These are phyloP conservation scores for Drosophila subpulchrella DNA, from an alignment of 1,140 invertebrate genomes.

Conservation along the genomic window DNA sequence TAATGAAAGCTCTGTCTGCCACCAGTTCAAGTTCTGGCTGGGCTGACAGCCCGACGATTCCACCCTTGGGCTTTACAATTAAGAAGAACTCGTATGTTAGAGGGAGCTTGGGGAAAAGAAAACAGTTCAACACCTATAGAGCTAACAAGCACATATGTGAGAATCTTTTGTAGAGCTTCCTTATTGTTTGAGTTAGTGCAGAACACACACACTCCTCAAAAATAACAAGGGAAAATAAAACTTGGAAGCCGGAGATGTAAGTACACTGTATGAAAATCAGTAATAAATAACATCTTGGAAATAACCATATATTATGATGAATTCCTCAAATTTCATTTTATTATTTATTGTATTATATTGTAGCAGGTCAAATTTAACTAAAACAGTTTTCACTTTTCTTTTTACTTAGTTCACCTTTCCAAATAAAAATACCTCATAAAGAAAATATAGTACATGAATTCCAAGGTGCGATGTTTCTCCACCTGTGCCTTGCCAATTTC, in stretches of 20 bases:
- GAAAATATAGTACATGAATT: background rate
- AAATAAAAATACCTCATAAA: background rate
- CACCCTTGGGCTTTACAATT: constrained; percentile 4
- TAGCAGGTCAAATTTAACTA: background rate
- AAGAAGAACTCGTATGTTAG: constrained; percentile 44
- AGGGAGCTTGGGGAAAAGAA: constrained; percentile 25
- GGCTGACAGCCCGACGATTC: constrained; percentile 6
- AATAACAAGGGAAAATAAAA: constrained; percentile 16
- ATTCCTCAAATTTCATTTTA: no score
- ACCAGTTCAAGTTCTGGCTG: background rate
- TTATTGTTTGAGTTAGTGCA: constrained; percentile 52
- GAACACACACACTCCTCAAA: constrained; percentile 15
- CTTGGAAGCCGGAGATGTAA: background rate
- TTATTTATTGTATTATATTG: no score
- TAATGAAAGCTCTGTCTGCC: constrained; percentile 1
- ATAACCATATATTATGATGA: no score
- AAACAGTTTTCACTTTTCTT: background rate
- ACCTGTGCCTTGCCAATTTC: constrained; percentile 10
- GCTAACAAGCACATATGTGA: constrained; percentile 76
- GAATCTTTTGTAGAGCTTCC: constrained; percentile 78
- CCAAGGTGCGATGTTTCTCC: background rate
- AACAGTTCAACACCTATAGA: constrained; percentile 68
- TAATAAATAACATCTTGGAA: background rate
- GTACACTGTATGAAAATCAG: background rate
- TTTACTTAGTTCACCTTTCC: background rate